Evolutionary conservation across 1,140 invertebrate species (phyloP).

Genomic region (Ips nitidus): DNA sequence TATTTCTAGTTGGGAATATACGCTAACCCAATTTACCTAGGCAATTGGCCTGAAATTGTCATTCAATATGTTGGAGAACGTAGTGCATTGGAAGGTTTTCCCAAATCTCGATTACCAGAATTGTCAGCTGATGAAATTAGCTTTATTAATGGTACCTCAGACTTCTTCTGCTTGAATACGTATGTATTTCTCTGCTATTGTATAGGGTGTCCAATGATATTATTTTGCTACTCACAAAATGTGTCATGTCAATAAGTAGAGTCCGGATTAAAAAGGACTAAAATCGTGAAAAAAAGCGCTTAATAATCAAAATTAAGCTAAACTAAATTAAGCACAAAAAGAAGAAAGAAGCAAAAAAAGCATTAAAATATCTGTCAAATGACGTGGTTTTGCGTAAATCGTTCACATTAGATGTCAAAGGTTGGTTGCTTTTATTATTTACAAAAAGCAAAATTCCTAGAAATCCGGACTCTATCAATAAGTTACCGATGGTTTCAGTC

Average conservation of each 20-base stretch:
- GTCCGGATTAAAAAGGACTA: too few relatives aligned
- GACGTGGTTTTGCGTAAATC: too few relatives aligned
- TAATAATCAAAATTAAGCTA: not conserved
- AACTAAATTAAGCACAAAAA: not conserved
- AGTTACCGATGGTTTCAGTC: constrained; percentile 3
- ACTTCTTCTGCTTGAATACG: constrained; percentile 35
- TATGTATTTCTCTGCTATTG: constrained; percentile 4
- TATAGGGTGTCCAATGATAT: not conserved
- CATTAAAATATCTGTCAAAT: too few relatives aligned
- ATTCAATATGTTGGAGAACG: constrained; percentile 55
- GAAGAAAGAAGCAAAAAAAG: too few relatives aligned
- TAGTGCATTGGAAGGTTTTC: constrained; percentile 61
- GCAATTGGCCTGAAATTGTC: constrained; percentile 65
- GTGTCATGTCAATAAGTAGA: too few relatives aligned
- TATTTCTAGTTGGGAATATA: constrained; percentile 61
- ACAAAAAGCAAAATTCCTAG: too few relatives aligned
- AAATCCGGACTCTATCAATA: not conserved
- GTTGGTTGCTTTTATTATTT: too few relatives aligned
- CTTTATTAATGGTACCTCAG: constrained; percentile 34
- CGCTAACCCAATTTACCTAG: constrained; percentile 62
- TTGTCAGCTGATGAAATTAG: constrained; percentile 33
- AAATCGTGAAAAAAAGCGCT: too few relatives aligned
- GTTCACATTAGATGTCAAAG: too few relatives aligned
- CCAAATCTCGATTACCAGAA: constrained; percentile 54
- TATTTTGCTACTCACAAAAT: not conserved